Evolutionary conservation across 2,113 vertebrate species (phyloP).

Genomic region (Ptychochromis oligacanthus): DNA sequence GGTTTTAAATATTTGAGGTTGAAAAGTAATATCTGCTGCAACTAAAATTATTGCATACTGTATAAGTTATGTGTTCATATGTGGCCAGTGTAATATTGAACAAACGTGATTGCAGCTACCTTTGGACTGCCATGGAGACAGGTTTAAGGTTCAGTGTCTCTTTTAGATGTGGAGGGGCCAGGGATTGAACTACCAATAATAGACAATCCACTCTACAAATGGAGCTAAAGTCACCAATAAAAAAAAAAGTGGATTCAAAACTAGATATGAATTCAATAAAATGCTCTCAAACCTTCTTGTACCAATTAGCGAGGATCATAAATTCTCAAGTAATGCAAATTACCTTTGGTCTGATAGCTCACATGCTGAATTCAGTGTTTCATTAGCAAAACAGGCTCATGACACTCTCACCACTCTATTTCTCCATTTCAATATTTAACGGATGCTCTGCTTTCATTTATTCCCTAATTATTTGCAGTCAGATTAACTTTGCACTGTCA

Average conservation of each 20-base stretch:
- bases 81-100: background rate
- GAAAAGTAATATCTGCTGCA: background rate
- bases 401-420: background rate
- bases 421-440: background rate
- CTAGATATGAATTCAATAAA: background rate
- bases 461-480: slow-evolving; percentile 1
- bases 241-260: background rate
- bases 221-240: background rate
- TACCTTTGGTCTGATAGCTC: background rate
- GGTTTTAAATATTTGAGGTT: background rate
- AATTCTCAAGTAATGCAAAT: no score
- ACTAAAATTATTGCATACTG: background rate
- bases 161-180: background rate
- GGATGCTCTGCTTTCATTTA: slow-evolving; percentile 1
- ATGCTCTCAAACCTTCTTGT: background rate
- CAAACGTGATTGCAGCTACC: background rate
- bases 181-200: background rate
- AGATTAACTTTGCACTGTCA: background rate
- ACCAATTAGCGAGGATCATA: background rate
- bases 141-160: background rate
- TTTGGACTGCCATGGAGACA: background rate
- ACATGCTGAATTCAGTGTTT: background rate
- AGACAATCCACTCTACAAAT: background rate
- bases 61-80: no score
- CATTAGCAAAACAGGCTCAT: background rate